Base-by-base conservation (phyloP, 1,140 invertebrate species). In the Panagrolaimus sp. region DNA sequence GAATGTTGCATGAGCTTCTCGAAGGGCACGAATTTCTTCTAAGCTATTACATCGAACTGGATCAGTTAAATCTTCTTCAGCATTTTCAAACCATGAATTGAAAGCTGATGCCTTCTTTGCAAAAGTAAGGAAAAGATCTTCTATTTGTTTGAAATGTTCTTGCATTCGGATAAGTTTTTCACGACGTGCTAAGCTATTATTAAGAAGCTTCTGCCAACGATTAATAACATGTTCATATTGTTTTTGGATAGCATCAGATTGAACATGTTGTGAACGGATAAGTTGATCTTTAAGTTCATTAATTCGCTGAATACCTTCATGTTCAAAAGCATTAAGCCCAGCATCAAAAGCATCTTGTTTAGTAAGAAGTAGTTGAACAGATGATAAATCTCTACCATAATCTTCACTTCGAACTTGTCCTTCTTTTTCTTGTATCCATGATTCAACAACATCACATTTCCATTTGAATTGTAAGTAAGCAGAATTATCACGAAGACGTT, bases 71-170 rank as follows among this genome's bases (percentile, higher is more conserved):
- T 98, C 96, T 84, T 99, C 96, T 84, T 99, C 96, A 46, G 96
- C 96, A 86, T 99, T 99, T 85, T 99, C 96, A 86, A 98, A 99
- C 96, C 96, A 98, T 63, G 94, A 97, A 86, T 98, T 98, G 87
- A 99, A 99, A 61, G 95, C 94, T 38, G 95, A 98, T 4, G 92
- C 92, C 87, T 97, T 96, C 87, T 98, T 98, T 57, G 96, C 96
- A 86, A 99, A 99, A 53, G 91, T 95, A 78, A 99, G 88, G 86
- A 97, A 99, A 25, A 98, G 87, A 83, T 99, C 96, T 86, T 99
- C 96, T 83, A 96, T 96, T 84, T 85, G 92, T 63, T 93, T 88
- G 88, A 96, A 99, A 86, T 98, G 93, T 78, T 96, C 93, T 76
- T 97, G 93, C 88, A 96, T 91, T 75, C 90, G 88, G 64, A 97